Evolutionary conservation across 2,797 vertebrate genomes (phyloP), one percentile per base, ranked within the genome.

Genomic region (Meriones psammophilus): DNA sequence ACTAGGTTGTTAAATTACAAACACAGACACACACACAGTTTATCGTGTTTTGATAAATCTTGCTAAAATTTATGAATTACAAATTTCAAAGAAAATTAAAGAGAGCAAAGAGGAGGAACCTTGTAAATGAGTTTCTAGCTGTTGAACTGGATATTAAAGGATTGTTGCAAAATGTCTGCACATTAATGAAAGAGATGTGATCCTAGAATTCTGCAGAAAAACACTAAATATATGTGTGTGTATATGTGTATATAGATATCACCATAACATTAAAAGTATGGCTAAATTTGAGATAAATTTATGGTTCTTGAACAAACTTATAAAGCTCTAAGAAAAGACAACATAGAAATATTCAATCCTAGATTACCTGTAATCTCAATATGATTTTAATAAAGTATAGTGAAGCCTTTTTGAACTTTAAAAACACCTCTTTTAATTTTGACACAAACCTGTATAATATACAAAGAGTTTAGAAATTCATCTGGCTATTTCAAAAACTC

Each of bases 81-180:
- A 84, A 92, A 91, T 5, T 73, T 18, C 24, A 80, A 92, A 85
- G 89, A 87, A 94, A 92, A 86, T 79, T 60, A 39, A 88, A 68
- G 7, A 4, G 80, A 79, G 54, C 85, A 17, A 73, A 90, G 36
- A 84, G 13, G 7, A 74, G 13, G n/a, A 81, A 1, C 4, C 39
- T 89, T 91, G 50, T 5, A 60, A 77, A 66, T 56, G 17, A 94
- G 77, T 73, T 89, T 13, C 86, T 86, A 78, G 39, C 26, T 74
- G 28, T 62, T 94, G 76, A 89, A 8, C 4, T 60, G 15, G 1
- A 50, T 60, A 39, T 24, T 76, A n/a, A 94, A 68, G 22, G 26
- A 71, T 81, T 92, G 56, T 58, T 24, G 24, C 9, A 50, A 36
- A 81, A 73, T 73, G 56, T 60, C 15, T 91, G 77, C 1, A 68